Percentiles rank a stretch among this genome's conserved stretches.
Evolutionary conservation across 2,888 invertebrate species (phyloP).

Genomic region (Acronicta aceris): DNA sequence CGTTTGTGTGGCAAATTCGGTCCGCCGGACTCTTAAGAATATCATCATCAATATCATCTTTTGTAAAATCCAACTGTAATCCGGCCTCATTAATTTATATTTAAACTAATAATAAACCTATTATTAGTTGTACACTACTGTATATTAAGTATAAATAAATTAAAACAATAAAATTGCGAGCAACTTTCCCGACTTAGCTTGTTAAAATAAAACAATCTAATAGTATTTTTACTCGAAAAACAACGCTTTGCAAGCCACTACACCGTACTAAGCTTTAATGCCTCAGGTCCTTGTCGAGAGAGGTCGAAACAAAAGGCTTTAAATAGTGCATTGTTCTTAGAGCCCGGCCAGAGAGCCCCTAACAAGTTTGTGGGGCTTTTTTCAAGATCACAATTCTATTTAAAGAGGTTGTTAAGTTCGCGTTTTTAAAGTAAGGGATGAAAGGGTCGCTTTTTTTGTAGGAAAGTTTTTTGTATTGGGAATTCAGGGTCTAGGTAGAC

Average conservation of each 20-base stretch:
- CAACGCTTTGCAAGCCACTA: conserved; percentile 48
- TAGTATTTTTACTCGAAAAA: conserved; percentile 38
- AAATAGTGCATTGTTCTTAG: conserved; percentile 82
- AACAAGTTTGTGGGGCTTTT: conserved; percentile 75
- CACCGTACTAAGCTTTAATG: conserved; percentile 56
- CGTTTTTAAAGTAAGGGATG: conserved; percentile 40
- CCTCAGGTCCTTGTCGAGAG: conserved; percentile 61
- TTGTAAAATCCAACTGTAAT: too few species aligned
- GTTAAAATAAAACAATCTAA: conserved; percentile 21
- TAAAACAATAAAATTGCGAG: too few species aligned
- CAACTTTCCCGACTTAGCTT: neutral
- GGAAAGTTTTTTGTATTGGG: conserved; percentile 14
- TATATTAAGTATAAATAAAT: too few species aligned
- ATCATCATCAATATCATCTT: too few species aligned
- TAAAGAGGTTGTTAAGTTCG: conserved; percentile 39
- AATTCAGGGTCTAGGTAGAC: neutral
- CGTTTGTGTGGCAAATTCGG: too few species aligned
- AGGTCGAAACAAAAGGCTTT: conserved; percentile 79
- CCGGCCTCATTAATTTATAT: too few species aligned
- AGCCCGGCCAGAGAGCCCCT: conserved; percentile 68
- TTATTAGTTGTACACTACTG: too few species aligned
- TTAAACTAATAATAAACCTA: too few species aligned
- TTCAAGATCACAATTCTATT: conserved; percentile 58
- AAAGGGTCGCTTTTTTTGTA: conserved; percentile 25
- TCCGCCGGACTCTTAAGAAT: too few species aligned